A percentile compares a stretch with the other conserved stretches of the same genome.
Conservation (phyloP, 2,888 invertebrate species). For the Microctonus aethiopoides region DNA sequence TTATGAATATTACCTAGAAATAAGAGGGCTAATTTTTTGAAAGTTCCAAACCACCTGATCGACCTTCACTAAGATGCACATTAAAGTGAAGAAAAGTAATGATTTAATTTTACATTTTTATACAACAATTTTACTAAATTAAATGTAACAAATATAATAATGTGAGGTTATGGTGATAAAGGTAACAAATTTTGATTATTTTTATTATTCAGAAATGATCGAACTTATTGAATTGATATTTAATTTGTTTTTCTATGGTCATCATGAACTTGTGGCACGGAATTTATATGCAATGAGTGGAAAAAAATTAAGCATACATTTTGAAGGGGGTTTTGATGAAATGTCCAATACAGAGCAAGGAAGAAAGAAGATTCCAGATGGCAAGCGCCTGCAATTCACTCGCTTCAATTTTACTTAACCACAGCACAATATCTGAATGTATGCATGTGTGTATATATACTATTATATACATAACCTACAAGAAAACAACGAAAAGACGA, state of each 20-base stretch:
- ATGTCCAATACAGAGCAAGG: background rate
- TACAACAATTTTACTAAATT: too few relatives aligned
- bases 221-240: too few relatives aligned
- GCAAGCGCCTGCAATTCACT: slow-evolving; percentile 59
- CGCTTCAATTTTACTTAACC: slow-evolving; percentile 58
- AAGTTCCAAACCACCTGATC: background rate
- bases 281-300: background rate
- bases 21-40: background rate
- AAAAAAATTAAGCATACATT: background rate
- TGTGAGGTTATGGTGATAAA: too few relatives aligned
- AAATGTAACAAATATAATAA: too few relatives aligned
- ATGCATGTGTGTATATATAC: background rate
- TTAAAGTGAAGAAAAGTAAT: background rate
- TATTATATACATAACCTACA: background rate
- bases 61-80: background rate
- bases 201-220: too few relatives aligned
- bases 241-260: too few relatives aligned
- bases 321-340: background rate
- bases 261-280: too few relatives aligned
- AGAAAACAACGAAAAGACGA: slow-evolving; percentile 6
- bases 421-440: slow-evolving; percentile 31
- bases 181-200: too few relatives aligned
- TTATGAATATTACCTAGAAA: background rate
- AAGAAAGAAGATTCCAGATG: slow-evolving; percentile 56
- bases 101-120: too few relatives aligned